These are phyloP conservation scores for Ips nitidus DNA, from an alignment of 1,140 invertebrate genomes.

Conservation along the genomic window DNA sequence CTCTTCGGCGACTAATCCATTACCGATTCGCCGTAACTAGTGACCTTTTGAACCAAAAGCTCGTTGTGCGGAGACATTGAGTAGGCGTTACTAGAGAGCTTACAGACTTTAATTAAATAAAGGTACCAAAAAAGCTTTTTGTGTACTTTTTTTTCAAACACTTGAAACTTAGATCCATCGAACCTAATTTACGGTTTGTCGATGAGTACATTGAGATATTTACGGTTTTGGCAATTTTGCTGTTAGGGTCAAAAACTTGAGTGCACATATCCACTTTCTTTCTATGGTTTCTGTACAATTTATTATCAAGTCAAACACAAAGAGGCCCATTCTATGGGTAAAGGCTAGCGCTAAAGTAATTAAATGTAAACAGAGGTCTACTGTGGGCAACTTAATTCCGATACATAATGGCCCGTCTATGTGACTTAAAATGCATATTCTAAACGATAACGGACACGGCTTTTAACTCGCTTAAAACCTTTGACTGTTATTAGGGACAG, in stretches of 20 bases:
- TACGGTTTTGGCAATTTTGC: too few species aligned
- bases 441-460: conserved; percentile 23
- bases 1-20: conserved; percentile 30
- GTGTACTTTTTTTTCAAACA: conserved; percentile 1
- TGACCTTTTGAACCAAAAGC: conserved; percentile 26
- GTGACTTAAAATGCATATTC: conserved; percentile 10
- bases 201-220: too few species aligned
- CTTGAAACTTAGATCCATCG: neutral
- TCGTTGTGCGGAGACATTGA: conserved; percentile 23
- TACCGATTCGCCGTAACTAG: conserved; percentile 28
- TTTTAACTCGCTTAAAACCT: conserved; percentile 16
- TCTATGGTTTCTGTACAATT: too few species aligned
- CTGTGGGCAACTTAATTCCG: conserved; percentile 11
- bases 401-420: conserved; percentile 24
- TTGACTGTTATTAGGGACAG: conserved; percentile 19
- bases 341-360: conserved; percentile 5
- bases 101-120: conserved; percentile 34
- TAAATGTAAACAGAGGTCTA: conserved; percentile 26
- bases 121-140: conserved; percentile 17
- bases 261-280: too few species aligned
- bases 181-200: conserved; percentile 13
- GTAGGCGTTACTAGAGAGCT: conserved; percentile 29
- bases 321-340: conserved; percentile 8
- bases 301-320: conserved; percentile 8
- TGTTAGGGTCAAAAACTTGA: too few species aligned